Evolutionary conservation across 2,797 vertebrate genomes (phyloP), one percentile per base, ranked within the genome.

Genomic region (Tamandua tetradactyla): DNA sequence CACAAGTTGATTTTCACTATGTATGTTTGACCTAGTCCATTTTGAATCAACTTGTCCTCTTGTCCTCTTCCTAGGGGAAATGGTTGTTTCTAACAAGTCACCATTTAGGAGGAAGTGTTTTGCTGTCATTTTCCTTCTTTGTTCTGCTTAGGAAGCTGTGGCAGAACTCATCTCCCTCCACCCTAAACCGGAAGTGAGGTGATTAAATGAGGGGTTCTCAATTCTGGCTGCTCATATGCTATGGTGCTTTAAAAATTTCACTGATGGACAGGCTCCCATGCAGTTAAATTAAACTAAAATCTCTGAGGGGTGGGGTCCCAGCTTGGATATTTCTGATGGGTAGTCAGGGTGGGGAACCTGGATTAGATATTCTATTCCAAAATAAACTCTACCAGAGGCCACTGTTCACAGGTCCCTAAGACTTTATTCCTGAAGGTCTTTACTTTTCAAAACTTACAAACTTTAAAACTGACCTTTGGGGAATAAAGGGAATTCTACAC

Each of bases 401-500:
- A 76, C 76, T 37, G 23, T 61, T 55, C 44, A 37, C 15, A 59
- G 47, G 30, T 25, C 68, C 55, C 0, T 11, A 87, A 68, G 82
- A 55, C 14, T 59, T 62, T 57, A 71, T 91, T 27, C 78, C 23
- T 64, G 1, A 93, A 82, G 35, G 20, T 22, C 35, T 87, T n/a
- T n/a, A n/a, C n/a, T n/a, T 81, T 59, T 62, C 59, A 89, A 86
- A 85, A 59, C 11, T 12, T 89, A 78, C 42, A 91, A 47, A 52
- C 25, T 92, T 93, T 55, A 61, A 87, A 96, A 74, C 14, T 40
- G 30, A 92, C 72, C 7, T 84, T 7, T 94, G 79, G 12, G 72
- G 61, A 84, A 22, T 44, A 86, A 83, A 81, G 78, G 62, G 52
- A 64, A 72, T 82, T 92, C 82, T 57, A 78, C 37, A 5, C 13